A percentile compares a stretch with the other conserved stretches of the same genome.
phyloP scores from a whole-genome alignment of 2,888 invertebrate species.

The Dolichomitus sp. region DNA sequence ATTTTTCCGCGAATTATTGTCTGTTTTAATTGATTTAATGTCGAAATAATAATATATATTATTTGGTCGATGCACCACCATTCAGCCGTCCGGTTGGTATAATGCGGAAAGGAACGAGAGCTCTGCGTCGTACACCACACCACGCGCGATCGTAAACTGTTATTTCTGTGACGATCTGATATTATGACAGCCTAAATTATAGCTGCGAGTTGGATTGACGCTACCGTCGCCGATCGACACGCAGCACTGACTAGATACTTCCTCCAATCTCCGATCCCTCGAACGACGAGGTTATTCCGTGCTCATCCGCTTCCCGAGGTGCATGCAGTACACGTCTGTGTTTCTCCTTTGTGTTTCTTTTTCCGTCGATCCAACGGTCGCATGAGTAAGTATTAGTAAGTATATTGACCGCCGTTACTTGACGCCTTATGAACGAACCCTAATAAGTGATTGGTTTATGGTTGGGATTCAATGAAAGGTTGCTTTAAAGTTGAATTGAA shows the following conservation, averaged over 20 bases:
- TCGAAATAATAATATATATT: neutral
- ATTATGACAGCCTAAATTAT: slow-evolving; percentile 7
- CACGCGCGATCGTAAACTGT: slow-evolving; percentile 38
- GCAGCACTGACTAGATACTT: slow-evolving; percentile 27
- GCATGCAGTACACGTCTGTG: slow-evolving; percentile 10
- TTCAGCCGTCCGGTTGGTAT: too few relatives aligned
- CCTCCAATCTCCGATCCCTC: slow-evolving; percentile 20
- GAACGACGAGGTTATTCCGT: slow-evolving; percentile 48
- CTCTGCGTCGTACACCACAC: neutral
- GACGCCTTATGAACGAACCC: too few relatives aligned
- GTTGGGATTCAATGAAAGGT: too few relatives aligned
- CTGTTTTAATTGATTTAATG: neutral
- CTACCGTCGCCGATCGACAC: slow-evolving; percentile 18
- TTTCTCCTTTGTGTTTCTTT: slow-evolving; percentile 19
- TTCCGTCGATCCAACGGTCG: neutral
- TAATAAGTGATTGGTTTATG: too few relatives aligned
- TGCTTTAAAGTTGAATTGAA: too few relatives aligned
- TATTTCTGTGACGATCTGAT: neutral
- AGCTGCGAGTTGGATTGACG: neutral
- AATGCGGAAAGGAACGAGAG: too few relatives aligned
- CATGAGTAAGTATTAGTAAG: too few relatives aligned
- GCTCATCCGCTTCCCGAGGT: slow-evolving; percentile 21
- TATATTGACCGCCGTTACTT: too few relatives aligned
- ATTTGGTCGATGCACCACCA: neutral
- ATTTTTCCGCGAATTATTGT: slow-evolving; percentile 13